phyloP scores from a whole-genome alignment of 2,888 invertebrate species.

The Drosophila limbata region DNA sequence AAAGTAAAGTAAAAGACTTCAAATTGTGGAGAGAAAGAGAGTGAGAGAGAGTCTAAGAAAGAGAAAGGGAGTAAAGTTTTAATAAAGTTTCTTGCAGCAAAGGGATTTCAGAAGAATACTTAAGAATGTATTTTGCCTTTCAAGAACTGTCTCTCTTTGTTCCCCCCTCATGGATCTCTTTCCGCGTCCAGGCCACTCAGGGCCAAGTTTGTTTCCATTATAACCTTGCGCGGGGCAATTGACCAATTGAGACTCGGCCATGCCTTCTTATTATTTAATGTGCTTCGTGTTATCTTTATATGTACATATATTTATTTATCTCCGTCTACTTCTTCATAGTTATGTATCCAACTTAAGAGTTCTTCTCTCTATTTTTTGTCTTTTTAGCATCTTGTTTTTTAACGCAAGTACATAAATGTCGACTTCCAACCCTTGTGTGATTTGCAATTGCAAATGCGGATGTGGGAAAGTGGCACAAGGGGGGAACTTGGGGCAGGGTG shows the following conservation, averaged over 20 bases:
- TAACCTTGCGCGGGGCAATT: slow-evolving; percentile 1
- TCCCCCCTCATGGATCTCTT: not conserved
- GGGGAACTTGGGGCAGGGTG: slow-evolving; percentile 6
- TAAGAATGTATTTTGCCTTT: not conserved
- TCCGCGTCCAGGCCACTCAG: not conserved
- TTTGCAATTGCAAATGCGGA: slow-evolving; percentile 11
- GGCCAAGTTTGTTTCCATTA: not conserved
- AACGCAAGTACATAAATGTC: slow-evolving; percentile 80
- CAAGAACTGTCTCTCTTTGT: not conserved
- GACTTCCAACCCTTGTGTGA: slow-evolving; percentile 77
- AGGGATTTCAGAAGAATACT: not conserved
- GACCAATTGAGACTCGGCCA: slow-evolving; percentile 17
- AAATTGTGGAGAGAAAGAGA: not conserved
- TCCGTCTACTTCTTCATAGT: not conserved
- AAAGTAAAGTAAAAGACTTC: not conserved
- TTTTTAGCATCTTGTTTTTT: slow-evolving; percentile 43
- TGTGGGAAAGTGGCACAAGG: not conserved
- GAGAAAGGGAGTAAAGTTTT: not conserved
- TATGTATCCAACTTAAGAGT: slow-evolving; percentile 30
- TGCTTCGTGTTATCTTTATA: slow-evolving; percentile 33
- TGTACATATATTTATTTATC: not conserved
- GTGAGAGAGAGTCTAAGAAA: not conserved
- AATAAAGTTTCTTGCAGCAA: not conserved
- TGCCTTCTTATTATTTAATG: slow-evolving; percentile 46
- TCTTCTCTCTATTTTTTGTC: not conserved